Conservation (phyloP, 1,140 invertebrate species). For the Goniozus legneri region DNA sequence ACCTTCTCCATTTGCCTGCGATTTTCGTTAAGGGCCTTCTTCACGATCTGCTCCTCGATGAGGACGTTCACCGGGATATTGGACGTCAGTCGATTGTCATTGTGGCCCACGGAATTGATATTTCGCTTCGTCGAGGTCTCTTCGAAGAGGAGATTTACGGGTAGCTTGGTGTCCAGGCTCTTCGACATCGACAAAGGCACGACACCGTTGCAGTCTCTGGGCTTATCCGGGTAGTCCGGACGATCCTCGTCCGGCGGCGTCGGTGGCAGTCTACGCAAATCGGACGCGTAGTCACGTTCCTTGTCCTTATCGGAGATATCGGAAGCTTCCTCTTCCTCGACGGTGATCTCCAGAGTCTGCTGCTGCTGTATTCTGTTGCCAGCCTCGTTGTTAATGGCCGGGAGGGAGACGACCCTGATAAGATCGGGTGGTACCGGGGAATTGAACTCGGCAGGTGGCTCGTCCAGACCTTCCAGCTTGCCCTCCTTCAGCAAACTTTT, state of each 20-base stretch:
- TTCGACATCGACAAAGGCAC: conserved; percentile 32
- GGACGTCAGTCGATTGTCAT: conserved; percentile 24
- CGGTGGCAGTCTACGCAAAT: conserved; percentile 13
- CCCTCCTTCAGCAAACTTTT: conserved; percentile 64
- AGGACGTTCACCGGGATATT: conserved; percentile 48
- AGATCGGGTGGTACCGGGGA: conserved; percentile 59
- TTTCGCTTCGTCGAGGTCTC: conserved; percentile 9
- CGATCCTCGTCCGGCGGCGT: conserved; percentile 14
- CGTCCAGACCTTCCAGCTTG: conserved; percentile 53
- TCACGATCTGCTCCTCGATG: conserved; percentile 51
- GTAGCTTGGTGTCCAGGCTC: conserved; percentile 30
- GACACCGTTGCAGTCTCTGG: conserved; percentile 34
- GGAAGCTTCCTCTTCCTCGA: conserved; percentile 39
- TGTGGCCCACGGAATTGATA: not conserved
- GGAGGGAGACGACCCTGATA: conserved; percentile 65
- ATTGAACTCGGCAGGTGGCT: conserved; percentile 54
- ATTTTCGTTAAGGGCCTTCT: conserved; percentile 49
- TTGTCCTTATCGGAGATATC: conserved; percentile 40
- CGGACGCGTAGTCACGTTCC: conserved; percentile 14
- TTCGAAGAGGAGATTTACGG: conserved; percentile 17
- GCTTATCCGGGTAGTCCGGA: not conserved
- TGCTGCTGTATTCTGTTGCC: conserved; percentile 26
- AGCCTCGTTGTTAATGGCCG: conserved; percentile 57
- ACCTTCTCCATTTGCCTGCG: conserved; percentile 48
- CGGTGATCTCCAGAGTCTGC: conserved; percentile 36